phyloP scores from a whole-genome alignment of 2,888 invertebrate genomes.

The Amphipoea lucens region DNA sequence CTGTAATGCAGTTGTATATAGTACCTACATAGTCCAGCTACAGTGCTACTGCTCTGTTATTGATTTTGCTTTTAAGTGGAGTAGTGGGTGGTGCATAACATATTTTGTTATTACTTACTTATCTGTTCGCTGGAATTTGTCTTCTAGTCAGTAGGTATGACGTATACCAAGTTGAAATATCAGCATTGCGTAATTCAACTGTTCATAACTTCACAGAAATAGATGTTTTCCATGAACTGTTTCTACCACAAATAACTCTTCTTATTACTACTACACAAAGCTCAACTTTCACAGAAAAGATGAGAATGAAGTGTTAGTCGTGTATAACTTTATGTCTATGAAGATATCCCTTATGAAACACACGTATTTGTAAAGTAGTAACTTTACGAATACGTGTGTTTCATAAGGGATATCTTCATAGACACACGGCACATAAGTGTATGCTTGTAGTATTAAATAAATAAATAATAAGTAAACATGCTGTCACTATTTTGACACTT shows the following conservation, averaged over 20 bases:
- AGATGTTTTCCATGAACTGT: constrained; percentile 17
- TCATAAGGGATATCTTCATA: no score
- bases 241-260: constrained; percentile 12
- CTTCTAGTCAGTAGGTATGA: neutral
- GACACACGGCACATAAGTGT: no score
- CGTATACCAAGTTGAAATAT: neutral
- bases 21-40: constrained; percentile 43
- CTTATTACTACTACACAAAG: constrained; percentile 17
- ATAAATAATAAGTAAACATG: neutral
- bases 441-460: no score
- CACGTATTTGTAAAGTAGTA: neutral
- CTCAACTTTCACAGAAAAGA: constrained; percentile 2
- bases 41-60: constrained; percentile 24
- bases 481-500: constrained; percentile 21
- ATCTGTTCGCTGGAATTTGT: constrained; percentile 1
- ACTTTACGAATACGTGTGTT: no score
- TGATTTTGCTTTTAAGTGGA: constrained; percentile 35
- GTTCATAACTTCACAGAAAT: constrained; percentile 16
- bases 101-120: constrained; percentile 7
- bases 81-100: neutral
- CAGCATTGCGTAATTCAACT: neutral
- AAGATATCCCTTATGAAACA: neutral
- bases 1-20: constrained; percentile 58
- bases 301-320: neutral
- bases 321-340: constrained; percentile 4